Evolutionary conservation across 2,113 vertebrate species (phyloP).

Genomic region (Benitochromis conjunctus): DNA sequence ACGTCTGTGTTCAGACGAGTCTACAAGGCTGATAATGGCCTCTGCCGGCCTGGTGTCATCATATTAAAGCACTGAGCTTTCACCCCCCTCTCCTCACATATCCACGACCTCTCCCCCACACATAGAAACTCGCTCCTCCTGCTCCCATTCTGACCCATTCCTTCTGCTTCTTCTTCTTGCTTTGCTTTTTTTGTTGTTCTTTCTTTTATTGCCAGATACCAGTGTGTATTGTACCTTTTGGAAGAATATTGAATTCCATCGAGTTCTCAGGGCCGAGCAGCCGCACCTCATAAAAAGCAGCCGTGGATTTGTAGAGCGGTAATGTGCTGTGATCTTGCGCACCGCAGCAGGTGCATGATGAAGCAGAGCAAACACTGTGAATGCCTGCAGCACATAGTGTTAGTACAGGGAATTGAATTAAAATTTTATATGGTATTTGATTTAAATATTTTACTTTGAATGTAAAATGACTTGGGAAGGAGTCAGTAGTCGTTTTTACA

Average conservation of each 20-base stretch:
- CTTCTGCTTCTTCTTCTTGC: slow-evolving; percentile 16
- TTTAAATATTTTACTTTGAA: not conserved
- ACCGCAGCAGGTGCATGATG: not conserved
- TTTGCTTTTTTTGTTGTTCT: slow-evolving; percentile 28
- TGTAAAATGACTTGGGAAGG: not conserved
- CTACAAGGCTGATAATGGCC: slow-evolving; percentile 53
- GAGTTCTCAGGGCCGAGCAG: not conserved
- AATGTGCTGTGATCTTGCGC: not conserved
- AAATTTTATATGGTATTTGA: not conserved
- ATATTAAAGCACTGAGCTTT: slow-evolving; percentile 48
- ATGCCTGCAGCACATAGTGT: not conserved
- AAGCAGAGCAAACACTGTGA: not conserved
- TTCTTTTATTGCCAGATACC: slow-evolving; percentile 37
- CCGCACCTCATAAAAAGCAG: slow-evolving; percentile 30
- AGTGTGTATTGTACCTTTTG: not conserved
- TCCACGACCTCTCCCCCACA: not conserved
- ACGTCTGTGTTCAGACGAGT: slow-evolving; percentile 23
- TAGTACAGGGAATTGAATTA: not conserved
- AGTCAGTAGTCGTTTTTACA: not conserved
- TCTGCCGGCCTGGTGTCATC: slow-evolving; percentile 38
- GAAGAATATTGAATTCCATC: slow-evolving; percentile 21
- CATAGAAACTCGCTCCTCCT: not conserved
- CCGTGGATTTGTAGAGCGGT: not conserved
- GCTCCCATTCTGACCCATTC: not conserved
- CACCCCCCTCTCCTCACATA: not conserved